These are phyloP conservation scores for Numenius arquata DNA, from an alignment of 2,113 vertebrate species.

Conservation along the genomic window DNA sequence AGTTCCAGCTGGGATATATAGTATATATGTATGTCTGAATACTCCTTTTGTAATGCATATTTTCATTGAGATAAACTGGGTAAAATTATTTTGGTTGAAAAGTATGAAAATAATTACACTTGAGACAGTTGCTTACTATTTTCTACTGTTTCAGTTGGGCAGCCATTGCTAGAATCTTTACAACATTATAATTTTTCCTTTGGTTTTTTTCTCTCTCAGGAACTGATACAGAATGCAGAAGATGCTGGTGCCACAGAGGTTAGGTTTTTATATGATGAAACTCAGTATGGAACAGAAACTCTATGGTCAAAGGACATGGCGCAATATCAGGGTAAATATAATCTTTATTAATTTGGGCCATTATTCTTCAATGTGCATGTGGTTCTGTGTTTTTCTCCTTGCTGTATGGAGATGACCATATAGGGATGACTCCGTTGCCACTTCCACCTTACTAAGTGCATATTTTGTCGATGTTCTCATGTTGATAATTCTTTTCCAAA, in stretches of 20 bases:
- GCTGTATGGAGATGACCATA: not conserved
- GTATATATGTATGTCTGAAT: not conserved
- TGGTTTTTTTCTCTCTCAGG: slow-evolving; percentile 72
- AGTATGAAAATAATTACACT: not conserved
- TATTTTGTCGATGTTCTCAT: not conserved
- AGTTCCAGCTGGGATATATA: no score
- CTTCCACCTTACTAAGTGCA: not conserved
- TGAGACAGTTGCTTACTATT: not conserved
- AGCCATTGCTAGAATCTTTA: not conserved
- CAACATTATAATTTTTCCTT: not conserved
- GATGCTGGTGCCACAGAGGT: slow-evolving; percentile 97
- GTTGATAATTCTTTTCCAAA: not conserved
- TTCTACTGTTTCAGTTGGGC: not conserved
- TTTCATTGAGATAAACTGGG: not conserved
- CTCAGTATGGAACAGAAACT: slow-evolving; percentile 90
- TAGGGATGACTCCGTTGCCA: not conserved
- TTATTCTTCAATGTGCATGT: not conserved
- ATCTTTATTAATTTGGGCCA: not conserved
- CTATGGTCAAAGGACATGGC: slow-evolving; percentile 95
- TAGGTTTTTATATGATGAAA: slow-evolving; percentile 96
- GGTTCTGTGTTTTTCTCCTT: not conserved
- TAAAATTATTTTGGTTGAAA: not conserved
- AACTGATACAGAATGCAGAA: slow-evolving; percentile 98
- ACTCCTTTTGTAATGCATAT: not conserved
- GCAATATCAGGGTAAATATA: slow-evolving; percentile 88